Evolutionary conservation across 2,888 invertebrate genomes (phyloP).

Genomic region (Schrankia costaestrigalis): DNA sequence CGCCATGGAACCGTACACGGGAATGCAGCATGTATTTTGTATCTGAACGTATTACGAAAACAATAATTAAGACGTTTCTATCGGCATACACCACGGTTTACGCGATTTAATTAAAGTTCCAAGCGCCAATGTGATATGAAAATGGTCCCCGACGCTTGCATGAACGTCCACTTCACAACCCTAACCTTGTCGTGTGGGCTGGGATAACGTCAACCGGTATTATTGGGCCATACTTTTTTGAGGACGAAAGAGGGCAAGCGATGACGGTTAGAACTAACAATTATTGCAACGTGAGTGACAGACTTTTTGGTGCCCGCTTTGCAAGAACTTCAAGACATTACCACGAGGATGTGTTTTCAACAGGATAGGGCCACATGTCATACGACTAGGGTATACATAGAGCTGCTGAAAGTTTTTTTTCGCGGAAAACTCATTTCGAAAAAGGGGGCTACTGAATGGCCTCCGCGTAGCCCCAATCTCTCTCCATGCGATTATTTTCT

Average conservation of each 20-base stretch:
- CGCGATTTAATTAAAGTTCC: too few species aligned
- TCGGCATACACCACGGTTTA: neutral
- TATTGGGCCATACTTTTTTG: conserved; percentile 15
- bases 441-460: conserved; percentile 3
- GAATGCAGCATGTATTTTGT: neutral
- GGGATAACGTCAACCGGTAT: conserved; percentile 10
- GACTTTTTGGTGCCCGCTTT: conserved; percentile 8
- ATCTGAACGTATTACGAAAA: neutral
- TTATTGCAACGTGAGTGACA: conserved; percentile 10
- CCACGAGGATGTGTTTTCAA: conserved; percentile 7
- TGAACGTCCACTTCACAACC: neutral
- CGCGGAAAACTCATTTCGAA: conserved; percentile 4
- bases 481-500: too few species aligned
- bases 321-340: conserved; percentile 10
- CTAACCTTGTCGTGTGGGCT: conserved; percentile 14
- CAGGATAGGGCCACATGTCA: conserved; percentile 10
- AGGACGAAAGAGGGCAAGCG: conserved; percentile 12
- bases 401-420: conserved; percentile 1
- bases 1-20: neutral
- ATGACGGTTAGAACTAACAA: conserved; percentile 15
- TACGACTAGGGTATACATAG: conserved; percentile 5
- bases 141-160: conserved; percentile 6
- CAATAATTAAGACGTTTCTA: conserved; percentile 1
- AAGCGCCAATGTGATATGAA: conserved; percentile 1
- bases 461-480: conserved; percentile 8